Evolutionary conservation across 1,140 invertebrate genomes (phyloP), one percentile per base, ranked within the genome.

Genomic region (Musca domestica): DNA sequence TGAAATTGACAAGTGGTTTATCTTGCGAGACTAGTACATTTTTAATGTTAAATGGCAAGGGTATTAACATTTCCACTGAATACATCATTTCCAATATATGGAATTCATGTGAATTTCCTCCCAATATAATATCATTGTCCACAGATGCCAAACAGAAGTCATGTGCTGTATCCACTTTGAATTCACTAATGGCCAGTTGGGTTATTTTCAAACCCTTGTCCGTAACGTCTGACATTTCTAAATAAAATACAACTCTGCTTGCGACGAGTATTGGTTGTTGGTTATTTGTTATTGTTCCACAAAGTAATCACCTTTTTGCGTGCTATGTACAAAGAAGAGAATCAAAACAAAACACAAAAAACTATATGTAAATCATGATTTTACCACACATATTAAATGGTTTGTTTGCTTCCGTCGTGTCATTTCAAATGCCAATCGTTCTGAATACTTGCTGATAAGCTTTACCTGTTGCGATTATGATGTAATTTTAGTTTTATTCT

Each of bases 41-140:
- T 4, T 69, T 66, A 9, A 70, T 15, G 1, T 63, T 19, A 14
- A 72, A 79, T 5, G 75, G 76, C 25, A 75, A 67, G 3, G 68
- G 63, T 23, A 68, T 23, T 1, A 58, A 30, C 3, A 10, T 22
- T 2, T 7, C 49, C 3, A 22, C 27, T 23, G 74, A 74, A 63
- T 51, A 47, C 15, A 54, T 70, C 30, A 77, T 17, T 27, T 79
- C 74, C 48, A 79, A 61, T 0, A 74, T 75, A 4, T 71, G 4
- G 3, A 76, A 20, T 23, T 71, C 67, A 19, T 58, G 17, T 22
- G 69, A 72, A 51, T 74, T 70, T 10, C 74, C 72, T 7, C 69
- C n/a, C 25, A 78, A 25, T 0, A 73, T 67, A 41, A 74, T 67
- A 22, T 54, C 58, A 7, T 70, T 63, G 2, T 64, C 69, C 30